These are phyloP conservation scores for Ennomos fuscantarius DNA, from an alignment of 2,888 invertebrate genomes.

Conservation along the genomic window DNA sequence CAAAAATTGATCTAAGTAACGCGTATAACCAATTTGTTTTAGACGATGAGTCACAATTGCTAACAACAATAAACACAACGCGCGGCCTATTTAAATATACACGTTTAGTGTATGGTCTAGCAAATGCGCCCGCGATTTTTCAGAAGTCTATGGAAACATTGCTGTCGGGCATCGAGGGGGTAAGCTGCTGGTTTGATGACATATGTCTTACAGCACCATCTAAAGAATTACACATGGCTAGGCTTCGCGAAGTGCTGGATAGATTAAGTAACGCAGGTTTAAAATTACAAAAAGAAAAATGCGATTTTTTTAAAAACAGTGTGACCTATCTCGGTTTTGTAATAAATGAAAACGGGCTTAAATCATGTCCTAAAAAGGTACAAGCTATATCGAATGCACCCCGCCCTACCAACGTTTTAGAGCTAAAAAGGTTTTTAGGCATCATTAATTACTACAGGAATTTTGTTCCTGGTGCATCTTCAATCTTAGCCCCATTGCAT, in stretches of 20 bases:
- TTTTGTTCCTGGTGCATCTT: slow-evolving; percentile 42
- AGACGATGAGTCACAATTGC: neutral
- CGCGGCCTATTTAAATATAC: no score
- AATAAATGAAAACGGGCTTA: slow-evolving; percentile 23
- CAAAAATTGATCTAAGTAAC: slow-evolving; percentile 36
- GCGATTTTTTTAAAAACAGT: slow-evolving; percentile 10
- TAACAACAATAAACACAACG: no score
- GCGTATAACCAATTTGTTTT: slow-evolving; percentile 41
- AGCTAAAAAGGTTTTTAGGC: slow-evolving; percentile 42
- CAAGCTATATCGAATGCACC: slow-evolving; percentile 40
- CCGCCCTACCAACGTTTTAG: slow-evolving; percentile 31
- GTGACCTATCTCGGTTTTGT: slow-evolving; percentile 24
- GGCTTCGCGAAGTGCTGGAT: slow-evolving; percentile 31
- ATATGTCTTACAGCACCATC: slow-evolving; percentile 35
- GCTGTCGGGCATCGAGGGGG: slow-evolving; percentile 39
- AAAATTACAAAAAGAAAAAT: slow-evolving; percentile 18
- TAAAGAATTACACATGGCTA: slow-evolving; percentile 17
- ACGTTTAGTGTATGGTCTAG: no score
- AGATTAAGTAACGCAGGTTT: slow-evolving; percentile 34
- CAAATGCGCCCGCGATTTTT: no score
- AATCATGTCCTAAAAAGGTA: slow-evolving; percentile 34
- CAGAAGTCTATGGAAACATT: slow-evolving; percentile 9
- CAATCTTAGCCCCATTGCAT: slow-evolving; percentile 36
- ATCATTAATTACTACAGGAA: slow-evolving; percentile 44
- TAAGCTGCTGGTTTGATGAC: slow-evolving; percentile 43